Base-by-base conservation (phyloP, 35 echinoderm and acorn worm genomes). In the Ophioderma brevispina region DNA sequence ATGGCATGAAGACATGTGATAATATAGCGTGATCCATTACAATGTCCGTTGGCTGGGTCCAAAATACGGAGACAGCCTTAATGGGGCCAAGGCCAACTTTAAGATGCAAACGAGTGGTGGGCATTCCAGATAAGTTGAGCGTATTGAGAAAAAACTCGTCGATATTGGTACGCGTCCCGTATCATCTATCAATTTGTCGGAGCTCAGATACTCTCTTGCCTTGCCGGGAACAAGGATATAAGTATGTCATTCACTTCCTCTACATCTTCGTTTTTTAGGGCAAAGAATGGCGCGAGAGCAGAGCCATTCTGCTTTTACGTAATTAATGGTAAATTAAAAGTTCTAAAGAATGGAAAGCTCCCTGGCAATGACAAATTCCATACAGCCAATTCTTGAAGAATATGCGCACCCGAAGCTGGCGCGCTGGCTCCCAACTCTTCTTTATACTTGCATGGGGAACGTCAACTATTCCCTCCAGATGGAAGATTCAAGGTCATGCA, bases 91-190 rank as follows among this genome's bases (percentile, higher is more conserved):
- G 3, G 15, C 78, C 77, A 50, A n/a, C 1, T 55, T 81, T 89
- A 1, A 89, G 40, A 13, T 6, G 1, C 13, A 89, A 36, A 0
- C 49, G 41, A 75, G 81, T 76, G 46, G 34, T 30, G 23, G 87
- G 87, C 64, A 88, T 49, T 21, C 86, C 76, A 40, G 86, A 80
- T 19, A 42, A 38, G 36, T 34, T 39, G 0, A 88, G 76, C 0
- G 75, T 38, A 35, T 88, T 88, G 2, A 88, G 75, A 38, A 89
- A 89, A 38, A 89, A 89, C 35, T 89, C 86, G 36, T 28, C 75
- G 86, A 76, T 80, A 88, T 13, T 79, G 31, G 0, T 88, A 18
- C 0, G 18, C 38, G 19, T 79, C 31, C 33, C n/a, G 80, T 40
- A 76, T 88, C 86, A 80, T 75, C 36, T 11, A 38, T n/a, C 8